Conservation (phyloP, 2,113 vertebrate species). For the Osmerus eperlanus region DNA sequence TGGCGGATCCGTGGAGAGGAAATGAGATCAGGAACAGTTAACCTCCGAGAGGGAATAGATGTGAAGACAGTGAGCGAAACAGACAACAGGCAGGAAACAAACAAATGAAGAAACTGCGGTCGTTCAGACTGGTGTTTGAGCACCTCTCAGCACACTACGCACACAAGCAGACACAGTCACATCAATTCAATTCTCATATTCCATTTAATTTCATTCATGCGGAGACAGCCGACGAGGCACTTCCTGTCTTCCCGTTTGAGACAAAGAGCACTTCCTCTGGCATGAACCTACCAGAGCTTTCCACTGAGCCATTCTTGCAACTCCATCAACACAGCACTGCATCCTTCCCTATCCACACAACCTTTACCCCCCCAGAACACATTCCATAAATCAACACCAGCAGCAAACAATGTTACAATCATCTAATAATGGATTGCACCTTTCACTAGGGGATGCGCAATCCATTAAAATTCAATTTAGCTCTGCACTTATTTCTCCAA, state of each 20-base stretch:
- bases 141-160: neutral
- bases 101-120: neutral
- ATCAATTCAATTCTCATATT: too few relatives aligned
- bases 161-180: too few relatives aligned
- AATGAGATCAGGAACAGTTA: conserved; percentile 44
- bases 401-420: conserved; percentile 72
- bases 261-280: conserved; percentile 35
- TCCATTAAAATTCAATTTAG: conserved; percentile 93
- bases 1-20: conserved; percentile 40
- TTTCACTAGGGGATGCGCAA: conserved; percentile 75
- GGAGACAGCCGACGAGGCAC: neutral
- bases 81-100: neutral
- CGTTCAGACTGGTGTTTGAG: neutral
- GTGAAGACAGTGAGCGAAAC: neutral
- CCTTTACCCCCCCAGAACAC: conserved; percentile 53
- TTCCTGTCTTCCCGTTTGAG: conserved; percentile 20
- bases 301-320: conserved; percentile 50
- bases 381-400: conserved; percentile 69
- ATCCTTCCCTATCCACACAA: conserved; percentile 55
- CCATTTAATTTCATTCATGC: too few relatives aligned
- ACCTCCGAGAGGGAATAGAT: conserved; percentile 31
- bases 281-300: conserved; percentile 21
- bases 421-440: conserved; percentile 83
- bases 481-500: conserved; percentile 78
- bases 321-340: conserved; percentile 54